These are phyloP conservation scores for Gymnobelideus leadbeateri DNA, from an alignment of 2,113 vertebrate species.

Conservation along the genomic window DNA sequence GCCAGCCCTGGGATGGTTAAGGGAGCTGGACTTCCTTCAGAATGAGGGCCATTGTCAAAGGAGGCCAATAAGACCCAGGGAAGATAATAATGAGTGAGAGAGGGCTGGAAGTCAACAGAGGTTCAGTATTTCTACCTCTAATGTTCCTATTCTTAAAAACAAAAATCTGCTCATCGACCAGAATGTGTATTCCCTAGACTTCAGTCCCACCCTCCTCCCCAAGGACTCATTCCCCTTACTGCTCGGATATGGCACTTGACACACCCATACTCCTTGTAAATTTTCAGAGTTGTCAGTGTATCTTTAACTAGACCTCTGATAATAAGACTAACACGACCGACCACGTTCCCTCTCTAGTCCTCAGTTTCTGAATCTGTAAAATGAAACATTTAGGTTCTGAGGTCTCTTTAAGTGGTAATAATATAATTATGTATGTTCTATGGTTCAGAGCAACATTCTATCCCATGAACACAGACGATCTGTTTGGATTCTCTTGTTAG, in stretches of 20 bases:
- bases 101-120: neutral
- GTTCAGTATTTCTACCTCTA: neutral
- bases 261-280: neutral
- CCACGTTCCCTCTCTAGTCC: neutral
- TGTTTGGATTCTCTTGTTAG: neutral
- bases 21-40: neutral
- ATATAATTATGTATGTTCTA: neutral
- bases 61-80: too few relatives aligned
- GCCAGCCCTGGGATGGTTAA: neutral
- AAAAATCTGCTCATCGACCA: neutral
- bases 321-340: neutral
- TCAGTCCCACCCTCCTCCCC: neutral
- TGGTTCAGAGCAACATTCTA: neutral
- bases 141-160: neutral
- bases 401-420: neutral
- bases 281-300: neutral
- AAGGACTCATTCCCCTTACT: neutral
- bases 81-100: neutral
- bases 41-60: neutral
- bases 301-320: neutral
- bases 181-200: neutral
- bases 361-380: neutral
- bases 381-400: neutral
- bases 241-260: too few relatives aligned
- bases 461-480: neutral